Conservation (phyloP, 2,888 invertebrate genomes). For the Perdita meconis region DNA sequence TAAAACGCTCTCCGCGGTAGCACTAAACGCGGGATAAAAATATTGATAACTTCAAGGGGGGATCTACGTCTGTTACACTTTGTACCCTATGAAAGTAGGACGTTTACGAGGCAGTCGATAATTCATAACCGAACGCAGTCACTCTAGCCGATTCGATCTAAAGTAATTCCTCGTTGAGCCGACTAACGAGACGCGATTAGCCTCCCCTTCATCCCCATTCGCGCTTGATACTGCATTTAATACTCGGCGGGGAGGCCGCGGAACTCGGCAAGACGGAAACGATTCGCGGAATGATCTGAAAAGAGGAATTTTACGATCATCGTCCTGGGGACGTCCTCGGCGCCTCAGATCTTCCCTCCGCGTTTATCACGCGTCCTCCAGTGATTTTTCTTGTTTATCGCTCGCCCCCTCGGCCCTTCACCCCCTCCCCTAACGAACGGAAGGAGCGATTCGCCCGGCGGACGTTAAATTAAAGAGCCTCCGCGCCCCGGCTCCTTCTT, state of each 20-base stretch:
- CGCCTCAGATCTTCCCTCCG: slow-evolving; percentile 16
- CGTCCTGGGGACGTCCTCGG: slow-evolving; percentile 20
- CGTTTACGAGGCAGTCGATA: slow-evolving; percentile 51
- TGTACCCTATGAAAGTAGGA: slow-evolving; percentile 13
- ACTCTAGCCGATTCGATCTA: slow-evolving; percentile 9
- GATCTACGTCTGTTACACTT: slow-evolving; percentile 43
- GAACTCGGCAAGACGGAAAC: slow-evolving; percentile 24
- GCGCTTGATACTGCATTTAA: slow-evolving; percentile 45
- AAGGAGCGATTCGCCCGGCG: slow-evolving; percentile 39
- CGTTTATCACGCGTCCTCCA: slow-evolving; percentile 20
- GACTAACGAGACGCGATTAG: slow-evolving; percentile 47
- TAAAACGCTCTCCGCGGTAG: slow-evolving; percentile 29
- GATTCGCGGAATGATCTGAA: neutral
- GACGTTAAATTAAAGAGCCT: slow-evolving; percentile 60
- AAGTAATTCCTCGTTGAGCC: slow-evolving; percentile 51
- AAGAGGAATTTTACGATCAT: slow-evolving; percentile 53
- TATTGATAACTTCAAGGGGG: slow-evolving; percentile 51
- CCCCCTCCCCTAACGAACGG: slow-evolving; percentile 41
- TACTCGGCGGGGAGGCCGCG: neutral
- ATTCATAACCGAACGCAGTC: slow-evolving; percentile 37
- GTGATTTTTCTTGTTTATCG: slow-evolving; percentile 28
- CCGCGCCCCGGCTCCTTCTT: slow-evolving; percentile 11
- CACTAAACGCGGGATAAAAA: slow-evolving; percentile 47
- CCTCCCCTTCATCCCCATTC: slow-evolving; percentile 14
- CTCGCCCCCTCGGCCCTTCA: slow-evolving; percentile 15